phyloP scores from a whole-genome alignment of 2,797 vertebrate genomes.

The Halcyon smyrnensis region DNA sequence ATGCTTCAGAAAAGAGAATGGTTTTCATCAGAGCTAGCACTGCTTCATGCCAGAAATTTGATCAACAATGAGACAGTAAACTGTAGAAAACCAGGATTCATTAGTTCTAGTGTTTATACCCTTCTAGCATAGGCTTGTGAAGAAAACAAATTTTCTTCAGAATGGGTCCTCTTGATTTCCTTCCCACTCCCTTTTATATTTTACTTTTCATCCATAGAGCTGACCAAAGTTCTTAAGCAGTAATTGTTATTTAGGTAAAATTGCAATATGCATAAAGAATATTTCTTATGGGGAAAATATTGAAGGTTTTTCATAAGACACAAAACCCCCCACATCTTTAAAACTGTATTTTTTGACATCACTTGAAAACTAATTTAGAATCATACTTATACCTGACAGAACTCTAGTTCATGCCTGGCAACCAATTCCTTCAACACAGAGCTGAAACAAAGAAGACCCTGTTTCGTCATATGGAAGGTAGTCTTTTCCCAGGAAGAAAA shows the following conservation, averaged over 20 bases:
- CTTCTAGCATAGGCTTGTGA: not conserved
- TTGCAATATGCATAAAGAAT: not conserved
- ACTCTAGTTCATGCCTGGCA: not conserved
- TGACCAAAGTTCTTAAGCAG: not conserved
- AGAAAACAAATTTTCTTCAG: not conserved
- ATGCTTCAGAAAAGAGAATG: not conserved
- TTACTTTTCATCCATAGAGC: not conserved
- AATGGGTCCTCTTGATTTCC: not conserved
- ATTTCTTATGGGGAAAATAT: not conserved
- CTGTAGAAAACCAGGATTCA: fast-evolving
- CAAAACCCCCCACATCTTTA: fast-evolving
- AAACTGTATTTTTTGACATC: not conserved
- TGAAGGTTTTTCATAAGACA: not conserved
- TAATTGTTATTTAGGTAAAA: not conserved
- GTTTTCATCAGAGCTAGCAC: not conserved
- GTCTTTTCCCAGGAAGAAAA: not conserved
- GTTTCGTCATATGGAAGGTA: not conserved
- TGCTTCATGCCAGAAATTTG: not conserved
- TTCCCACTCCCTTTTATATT: not conserved
- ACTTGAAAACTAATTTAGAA: not conserved
- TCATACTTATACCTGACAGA: not conserved
- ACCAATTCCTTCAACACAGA: not conserved
- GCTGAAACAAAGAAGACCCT: not conserved
- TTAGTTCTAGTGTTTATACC: not conserved
- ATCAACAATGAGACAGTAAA: not conserved